A percentile compares a stretch with the other conserved stretches of the same genome.
These are phyloP conservation scores for Syngnathus acus DNA, from an alignment of 2,797 vertebrate species.

Conservation along the genomic window DNA sequence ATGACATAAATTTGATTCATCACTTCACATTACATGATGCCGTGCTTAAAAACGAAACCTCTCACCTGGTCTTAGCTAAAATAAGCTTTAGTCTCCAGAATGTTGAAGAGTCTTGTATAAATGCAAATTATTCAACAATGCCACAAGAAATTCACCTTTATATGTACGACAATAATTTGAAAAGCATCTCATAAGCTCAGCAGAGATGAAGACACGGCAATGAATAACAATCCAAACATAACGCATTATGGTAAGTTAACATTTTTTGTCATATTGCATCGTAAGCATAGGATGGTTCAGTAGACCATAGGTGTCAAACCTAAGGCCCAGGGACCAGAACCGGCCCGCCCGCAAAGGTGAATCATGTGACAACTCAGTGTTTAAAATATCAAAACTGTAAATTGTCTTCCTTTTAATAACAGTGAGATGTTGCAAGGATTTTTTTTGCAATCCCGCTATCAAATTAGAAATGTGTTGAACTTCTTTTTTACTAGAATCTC, in stretches of 20 bases:
- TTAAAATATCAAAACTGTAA: no score
- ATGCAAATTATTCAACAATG: background rate
- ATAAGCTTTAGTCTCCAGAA: background rate
- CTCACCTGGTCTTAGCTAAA: background rate
- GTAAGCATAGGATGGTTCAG: background rate
- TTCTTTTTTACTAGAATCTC: no score
- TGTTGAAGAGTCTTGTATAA: background rate
- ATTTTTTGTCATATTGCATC: background rate
- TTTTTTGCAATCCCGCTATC: no score
- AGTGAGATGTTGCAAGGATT: no score
- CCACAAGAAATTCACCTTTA: background rate
- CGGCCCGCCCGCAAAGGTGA: no score
- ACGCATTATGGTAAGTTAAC: background rate
- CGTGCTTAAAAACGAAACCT: background rate
- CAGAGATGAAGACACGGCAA: background rate
- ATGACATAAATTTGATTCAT: slow-evolving; percentile 5
- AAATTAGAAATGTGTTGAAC: no score
- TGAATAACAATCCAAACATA: background rate
- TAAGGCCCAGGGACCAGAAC: no score
- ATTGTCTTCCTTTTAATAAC: no score
- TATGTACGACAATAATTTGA: background rate
- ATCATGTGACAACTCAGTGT: no score
- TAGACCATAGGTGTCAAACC: no score
- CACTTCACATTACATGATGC: background rate
- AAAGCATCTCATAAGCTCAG: background rate